Percentiles rank a stretch among this genome's conserved stretches.
phyloP scores from a whole-genome alignment of 1,140 invertebrate species.

The Camponotus vicinus region DNA sequence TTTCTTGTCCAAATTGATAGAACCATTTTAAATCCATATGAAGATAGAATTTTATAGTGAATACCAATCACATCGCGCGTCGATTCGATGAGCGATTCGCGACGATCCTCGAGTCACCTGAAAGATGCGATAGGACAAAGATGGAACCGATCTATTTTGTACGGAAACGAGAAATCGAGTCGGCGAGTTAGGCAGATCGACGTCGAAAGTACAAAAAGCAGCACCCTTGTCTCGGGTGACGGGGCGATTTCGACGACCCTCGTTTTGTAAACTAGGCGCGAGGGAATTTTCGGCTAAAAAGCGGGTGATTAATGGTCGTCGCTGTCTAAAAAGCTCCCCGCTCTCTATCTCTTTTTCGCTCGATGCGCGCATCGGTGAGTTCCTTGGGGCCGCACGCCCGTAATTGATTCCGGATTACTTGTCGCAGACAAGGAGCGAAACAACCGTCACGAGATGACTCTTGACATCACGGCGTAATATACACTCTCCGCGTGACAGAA shows the following conservation, averaged over 20 bases:
- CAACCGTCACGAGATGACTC: slow-evolving; percentile 67
- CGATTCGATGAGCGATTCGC: slow-evolving; percentile 18
- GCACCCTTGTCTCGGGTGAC: slow-evolving; percentile 82
- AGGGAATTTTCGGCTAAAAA: slow-evolving; percentile 85
- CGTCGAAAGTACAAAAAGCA: slow-evolving; percentile 76
- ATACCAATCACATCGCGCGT: slow-evolving; percentile 18
- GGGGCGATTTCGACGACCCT: slow-evolving; percentile 83
- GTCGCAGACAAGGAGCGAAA: slow-evolving; percentile 67
- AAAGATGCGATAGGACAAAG: slow-evolving; percentile 41
- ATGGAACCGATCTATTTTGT: slow-evolving; percentile 54
- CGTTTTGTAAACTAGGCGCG: slow-evolving; percentile 84
- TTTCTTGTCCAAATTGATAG: not conserved
- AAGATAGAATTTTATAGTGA: slow-evolving; percentile 34
- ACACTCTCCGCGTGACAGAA: slow-evolving; percentile 24
- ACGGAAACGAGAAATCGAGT: slow-evolving; percentile 58
- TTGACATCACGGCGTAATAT: slow-evolving; percentile 63
- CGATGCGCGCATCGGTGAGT: slow-evolving; percentile 62
- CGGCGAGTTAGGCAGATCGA: slow-evolving; percentile 62
- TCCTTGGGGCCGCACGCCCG: slow-evolving; percentile 75
- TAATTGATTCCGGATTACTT: slow-evolving; percentile 83
- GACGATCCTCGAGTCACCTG: slow-evolving; percentile 19
- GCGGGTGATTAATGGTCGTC: slow-evolving; percentile 85
- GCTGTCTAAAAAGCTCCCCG: slow-evolving; percentile 75
- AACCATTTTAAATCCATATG: not conserved
- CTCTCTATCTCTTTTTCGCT: slow-evolving; percentile 51